Evolutionary conservation across 2,888 invertebrate species (phyloP), one percentile per base, ranked within the genome.

Genomic region (Drosophila robusta): DNA sequence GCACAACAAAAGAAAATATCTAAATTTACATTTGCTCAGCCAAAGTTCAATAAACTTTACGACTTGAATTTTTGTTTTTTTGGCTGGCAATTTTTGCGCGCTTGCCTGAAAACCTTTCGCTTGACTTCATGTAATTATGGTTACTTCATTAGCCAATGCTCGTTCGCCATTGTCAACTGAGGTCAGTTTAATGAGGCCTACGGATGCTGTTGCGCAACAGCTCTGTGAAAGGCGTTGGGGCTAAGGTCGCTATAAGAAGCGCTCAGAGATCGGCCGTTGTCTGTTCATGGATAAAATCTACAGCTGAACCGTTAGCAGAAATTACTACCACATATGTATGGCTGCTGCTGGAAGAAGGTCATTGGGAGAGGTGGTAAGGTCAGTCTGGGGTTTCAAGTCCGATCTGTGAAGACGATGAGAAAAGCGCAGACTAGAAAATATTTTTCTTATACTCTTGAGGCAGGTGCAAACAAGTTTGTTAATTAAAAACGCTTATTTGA

Each of bases 21-120:
- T 51, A 44, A 67, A 74, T 77, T 52, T 46, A 58, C 62, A 69
- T 65, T 71, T 70, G 56, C 55, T 58, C 38, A 18, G 34, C 41
- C 42, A 38, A 75, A 72, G 89, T 88, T 83, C 89, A 83, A 86
- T 84, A 83, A 88, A 88, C 89, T 80, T 65, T 52, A 18, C 14
- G 36, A 29, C 11, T 26, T 18, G 49, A 16, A 29, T 49, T 51
- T n/a, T n/a, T n/a, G n/a, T n/a, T n/a, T n/a, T 55, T 55, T 29
- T 34, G 41, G 6, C 38, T 45, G 14, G 18, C 16, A 1, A 16
- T 58, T 50, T 14, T 4, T 32, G 41, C 14, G 32, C 36, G 36
- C 22, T 18, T 7, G 36, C 14, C 18, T 18, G n/a, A 14, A 63
- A 81, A 60, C 72, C 82, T 72, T 85, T 77, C 58, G 80, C 70